Base-by-base conservation (phyloP, 2,113 vertebrate species). In the Campylorhamphus procurvoides region DNA sequence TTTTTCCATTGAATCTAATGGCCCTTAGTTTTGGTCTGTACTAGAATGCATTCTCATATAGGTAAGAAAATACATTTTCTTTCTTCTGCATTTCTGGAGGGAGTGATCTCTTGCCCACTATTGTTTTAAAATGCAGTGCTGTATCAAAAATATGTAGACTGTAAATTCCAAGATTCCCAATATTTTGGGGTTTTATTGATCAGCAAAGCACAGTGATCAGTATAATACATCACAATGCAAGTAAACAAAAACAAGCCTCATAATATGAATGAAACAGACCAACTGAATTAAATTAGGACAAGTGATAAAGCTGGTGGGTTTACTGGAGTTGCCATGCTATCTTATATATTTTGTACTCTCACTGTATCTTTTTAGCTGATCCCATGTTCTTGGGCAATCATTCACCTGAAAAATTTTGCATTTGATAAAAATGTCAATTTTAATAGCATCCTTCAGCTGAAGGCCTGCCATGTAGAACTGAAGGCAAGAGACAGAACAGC, bases 381-480 rank as follows among this genome's bases (percentile, higher is more conserved):
- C 29, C 12, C 20, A 7, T 76, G n/a, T 68, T 94, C 55, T 67
- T 79, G 42, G 58, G 60, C 31, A 64, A 75, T 89, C 49, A 69
- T 79, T 95, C 86, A 67, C 33, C 52, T 83, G 82, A 66, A 62
- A 77, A 52, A 72, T 84, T 90, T 87, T 91, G 37, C 62, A 17
- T 86, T 87, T 93, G 71, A 75, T 94, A 71, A 87, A 94, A 91
- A 71, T 81, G 55, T 78, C 85, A 62, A 46, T 87, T 79, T 69
- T 94, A 81, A 93, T 89, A 90, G 19, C 72, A 76, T 73, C 87
- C 50, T 79, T 46, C 46, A 53, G 46, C 40, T 64, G 67, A 80
- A 47, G 68, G 46, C 35, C 18, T 82, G 44, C 86, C 78, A 42
- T 8, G 40, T 55, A 74, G 76, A 86, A 33, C 49, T 52, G n/a